Conservation (phyloP, 1,140 invertebrate genomes). For the Homalodisca vitripennis region DNA sequence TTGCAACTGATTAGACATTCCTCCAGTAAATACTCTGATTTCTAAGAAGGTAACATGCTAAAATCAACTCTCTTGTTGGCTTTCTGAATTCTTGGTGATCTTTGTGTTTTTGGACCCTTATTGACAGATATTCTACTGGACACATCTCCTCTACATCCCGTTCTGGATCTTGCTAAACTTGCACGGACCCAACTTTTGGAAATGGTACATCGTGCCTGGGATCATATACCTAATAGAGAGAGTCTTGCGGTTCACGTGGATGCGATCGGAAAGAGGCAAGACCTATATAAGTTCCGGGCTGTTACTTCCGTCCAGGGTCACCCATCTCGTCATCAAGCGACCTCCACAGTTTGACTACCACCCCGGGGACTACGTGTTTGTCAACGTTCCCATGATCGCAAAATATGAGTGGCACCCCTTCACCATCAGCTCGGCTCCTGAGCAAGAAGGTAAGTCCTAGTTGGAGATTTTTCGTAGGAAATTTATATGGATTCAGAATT, state of each 20-base stretch:
- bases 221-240: slow-evolving; percentile 78
- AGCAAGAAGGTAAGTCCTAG: slow-evolving; percentile 72
- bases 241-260: slow-evolving; percentile 61
- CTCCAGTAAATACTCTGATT: too few relatives aligned
- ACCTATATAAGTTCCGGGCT: slow-evolving; percentile 85
- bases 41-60: too few relatives aligned
- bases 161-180: slow-evolving; percentile 86
- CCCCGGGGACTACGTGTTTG: slow-evolving; percentile 93
- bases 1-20: too few relatives aligned
- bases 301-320: slow-evolving; percentile 81
- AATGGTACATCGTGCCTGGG: slow-evolving; percentile 88
- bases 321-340: slow-evolving; percentile 81
- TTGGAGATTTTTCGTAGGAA: too few relatives aligned
- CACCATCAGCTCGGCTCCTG: slow-evolving; percentile 93
- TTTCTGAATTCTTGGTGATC: too few relatives aligned
- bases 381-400: slow-evolving; percentile 90
- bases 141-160: slow-evolving; percentile 85
- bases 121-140: slow-evolving; percentile 90
- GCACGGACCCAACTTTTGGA: slow-evolving; percentile 94
- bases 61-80: too few relatives aligned
- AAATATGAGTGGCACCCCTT: slow-evolving; percentile 97
- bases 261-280: slow-evolving; percentile 68
- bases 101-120: too few relatives aligned
- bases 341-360: slow-evolving; percentile 85
- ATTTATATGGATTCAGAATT: too few relatives aligned